These are phyloP conservation scores for Lanistes nyassanus DNA, from an alignment of 1,140 invertebrate genomes.

Conservation along the genomic window DNA sequence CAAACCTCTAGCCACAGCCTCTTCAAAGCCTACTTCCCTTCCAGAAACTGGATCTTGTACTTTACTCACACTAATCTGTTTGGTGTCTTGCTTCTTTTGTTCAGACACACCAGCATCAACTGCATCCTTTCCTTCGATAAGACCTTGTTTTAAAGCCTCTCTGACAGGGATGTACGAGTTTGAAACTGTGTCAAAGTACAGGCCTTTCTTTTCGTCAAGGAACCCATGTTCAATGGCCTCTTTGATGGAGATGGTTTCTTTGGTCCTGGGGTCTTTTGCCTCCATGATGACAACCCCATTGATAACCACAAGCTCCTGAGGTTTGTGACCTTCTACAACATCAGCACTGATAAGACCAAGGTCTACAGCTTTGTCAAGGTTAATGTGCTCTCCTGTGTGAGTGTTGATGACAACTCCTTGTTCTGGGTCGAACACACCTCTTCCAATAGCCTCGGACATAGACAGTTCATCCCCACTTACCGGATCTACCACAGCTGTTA, in stretches of 20 bases:
- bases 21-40: slow-evolving; percentile 75
- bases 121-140: slow-evolving; percentile 82
- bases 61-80: slow-evolving; percentile 59
- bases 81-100: slow-evolving; percentile 78
- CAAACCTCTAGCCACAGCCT: slow-evolving; percentile 55
- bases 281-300: slow-evolving; percentile 44
- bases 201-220: slow-evolving; percentile 67
- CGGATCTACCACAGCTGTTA: slow-evolving; percentile 56
- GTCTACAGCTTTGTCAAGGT: slow-evolving; percentile 76
- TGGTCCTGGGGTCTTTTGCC: slow-evolving; percentile 75
- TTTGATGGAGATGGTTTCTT: slow-evolving; percentile 76
- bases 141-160: slow-evolving; percentile 80
- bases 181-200: slow-evolving; percentile 75
- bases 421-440: slow-evolving; percentile 69
- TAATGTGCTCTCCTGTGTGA: slow-evolving; percentile 53
- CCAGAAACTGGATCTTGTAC: slow-evolving; percentile 78
- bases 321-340: slow-evolving; percentile 65
- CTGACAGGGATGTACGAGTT: slow-evolving; percentile 72
- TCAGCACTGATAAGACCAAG: slow-evolving; percentile 58
- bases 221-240: slow-evolving; percentile 59
- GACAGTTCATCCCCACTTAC: slow-evolving; percentile 76
- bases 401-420: slow-evolving; percentile 58
- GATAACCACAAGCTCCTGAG: slow-evolving; percentile 44
- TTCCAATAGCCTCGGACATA: slow-evolving; percentile 83
- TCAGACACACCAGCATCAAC: slow-evolving; percentile 81